These are phyloP conservation scores for Pygoscelis adeliae DNA, from an alignment of 2,113 vertebrate genomes.

Conservation along the genomic window DNA sequence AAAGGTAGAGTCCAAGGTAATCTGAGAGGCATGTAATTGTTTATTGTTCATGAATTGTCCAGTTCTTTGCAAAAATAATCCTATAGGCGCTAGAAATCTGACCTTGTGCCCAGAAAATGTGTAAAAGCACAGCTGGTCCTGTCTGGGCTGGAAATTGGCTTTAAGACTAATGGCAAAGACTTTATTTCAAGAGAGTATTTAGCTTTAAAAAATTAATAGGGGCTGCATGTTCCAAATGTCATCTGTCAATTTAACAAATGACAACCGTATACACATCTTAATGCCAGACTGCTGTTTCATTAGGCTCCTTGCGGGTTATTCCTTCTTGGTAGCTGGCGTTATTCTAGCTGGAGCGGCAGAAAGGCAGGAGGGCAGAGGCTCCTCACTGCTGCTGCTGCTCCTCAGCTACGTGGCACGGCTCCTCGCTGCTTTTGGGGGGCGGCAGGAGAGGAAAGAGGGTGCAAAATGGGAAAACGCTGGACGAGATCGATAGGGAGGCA, in stretches of 20 bases:
- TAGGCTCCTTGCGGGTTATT: conserved; percentile 24
- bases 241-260: conserved; percentile 56
- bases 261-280: conserved; percentile 12
- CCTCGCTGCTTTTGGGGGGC: background rate
- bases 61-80: background rate
- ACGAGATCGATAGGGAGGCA: rapidly evolving
- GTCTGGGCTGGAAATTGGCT: conserved; percentile 27
- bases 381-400: background rate
- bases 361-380: background rate
- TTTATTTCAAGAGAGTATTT: conserved; percentile 36
- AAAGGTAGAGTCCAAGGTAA: background rate
- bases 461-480: background rate
- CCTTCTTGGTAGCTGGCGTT: background rate
- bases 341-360: background rate
- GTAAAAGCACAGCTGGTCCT: conserved; percentile 48
- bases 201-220: conserved; percentile 52
- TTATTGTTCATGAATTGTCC: background rate
- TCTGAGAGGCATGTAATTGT: background rate
- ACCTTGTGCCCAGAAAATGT: conserved; percentile 48
- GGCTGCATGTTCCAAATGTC: conserved; percentile 45
- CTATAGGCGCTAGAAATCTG: conserved; percentile 7
- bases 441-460: background rate
- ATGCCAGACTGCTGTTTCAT: conserved; percentile 49
- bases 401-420: background rate
- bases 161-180: conserved; percentile 29